phyloP scores from a whole-genome alignment of 2,888 invertebrate genomes.

The Drosophila hamatofila region DNA sequence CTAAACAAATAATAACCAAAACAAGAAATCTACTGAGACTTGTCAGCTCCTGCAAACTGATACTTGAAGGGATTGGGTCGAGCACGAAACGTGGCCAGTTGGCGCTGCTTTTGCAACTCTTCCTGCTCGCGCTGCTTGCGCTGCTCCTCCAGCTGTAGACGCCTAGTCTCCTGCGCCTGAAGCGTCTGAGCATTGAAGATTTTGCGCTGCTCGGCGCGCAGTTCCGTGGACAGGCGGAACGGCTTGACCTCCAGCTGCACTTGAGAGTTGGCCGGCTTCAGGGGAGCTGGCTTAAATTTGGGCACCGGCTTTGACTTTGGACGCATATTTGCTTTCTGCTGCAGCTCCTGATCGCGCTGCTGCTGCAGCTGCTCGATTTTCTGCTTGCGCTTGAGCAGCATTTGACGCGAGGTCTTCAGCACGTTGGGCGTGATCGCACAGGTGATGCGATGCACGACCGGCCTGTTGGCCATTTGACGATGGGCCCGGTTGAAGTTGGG shows the following conservation, averaged over 20 bases:
- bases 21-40: neutral
- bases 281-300: conserved; percentile 5
- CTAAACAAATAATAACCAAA: conserved; percentile 10
- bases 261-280: conserved; percentile 35
- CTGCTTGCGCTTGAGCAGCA: conserved; percentile 48
- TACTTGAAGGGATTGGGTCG: conserved; percentile 59
- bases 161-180: conserved; percentile 43
- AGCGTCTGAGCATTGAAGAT: conserved; percentile 46
- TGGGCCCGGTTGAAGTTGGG: conserved; percentile 62
- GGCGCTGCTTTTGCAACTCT: conserved; percentile 47
- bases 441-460: conserved; percentile 53
- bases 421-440: conserved; percentile 67
- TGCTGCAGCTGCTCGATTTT: conserved; percentile 25
- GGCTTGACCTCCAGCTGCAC: conserved; percentile 38
- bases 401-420: conserved; percentile 42
- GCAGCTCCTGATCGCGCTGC: conserved; percentile 42
- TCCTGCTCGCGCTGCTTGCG: conserved; percentile 34
- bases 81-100: conserved; percentile 59
- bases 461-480: conserved; percentile 31
- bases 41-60: neutral
- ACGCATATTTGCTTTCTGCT: neutral
- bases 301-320: conserved; percentile 27
- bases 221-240: conserved; percentile 53
- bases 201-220: conserved; percentile 63
- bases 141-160: conserved; percentile 37